Base-by-base conservation (phyloP, 2,888 invertebrate genomes). In the Hemicrepidius hirtus region DNA sequence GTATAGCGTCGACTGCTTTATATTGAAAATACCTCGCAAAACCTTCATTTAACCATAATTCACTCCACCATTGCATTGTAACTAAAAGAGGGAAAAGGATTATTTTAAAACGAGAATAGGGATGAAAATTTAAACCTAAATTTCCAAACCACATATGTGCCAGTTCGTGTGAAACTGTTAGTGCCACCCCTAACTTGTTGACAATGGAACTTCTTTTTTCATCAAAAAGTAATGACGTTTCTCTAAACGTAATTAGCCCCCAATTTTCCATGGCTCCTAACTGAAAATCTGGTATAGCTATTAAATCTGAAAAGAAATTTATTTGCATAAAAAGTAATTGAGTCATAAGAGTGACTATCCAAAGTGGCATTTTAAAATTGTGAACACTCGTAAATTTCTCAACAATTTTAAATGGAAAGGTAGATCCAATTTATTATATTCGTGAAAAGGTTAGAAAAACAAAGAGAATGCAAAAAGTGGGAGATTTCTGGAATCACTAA, bases 191-290 rank as follows among this genome's bases (percentile, higher is more conserved):
- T 80, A 95, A 92, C 84, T 94, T 93, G 82, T 95, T 95, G 1
- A 86, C 84, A 0, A 94, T 90, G 0, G 97, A 95, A 57, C 95
- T 95, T 3, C 91, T 91, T 0, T 86, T 84, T 13, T 90, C 86
- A 79, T 96, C 94, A 78, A 93, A 95, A 0, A 99, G 89, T 71
- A 99, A 89, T 46, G 93, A 90, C 0, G 94, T 93, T 87, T 98
- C 97, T 73, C 97, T 89, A 85, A 93, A 99, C 0, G 98, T 98
- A 5, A 99, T 94, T 46, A 99, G 88, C 1, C 95, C 95, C 98
- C 98, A 96, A 87, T 98, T 94, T 85, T 98, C 98, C 91, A 98
- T 98, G 0, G 98, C 98, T 0, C 98, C 98, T 0, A 95, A 94
- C 0, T 93, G 92, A 84, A 96, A 96, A 85, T 96, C 96, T 0